Base-by-base conservation (phyloP, 2,797 vertebrate species). In the Mormyrops boulengeri region DNA sequence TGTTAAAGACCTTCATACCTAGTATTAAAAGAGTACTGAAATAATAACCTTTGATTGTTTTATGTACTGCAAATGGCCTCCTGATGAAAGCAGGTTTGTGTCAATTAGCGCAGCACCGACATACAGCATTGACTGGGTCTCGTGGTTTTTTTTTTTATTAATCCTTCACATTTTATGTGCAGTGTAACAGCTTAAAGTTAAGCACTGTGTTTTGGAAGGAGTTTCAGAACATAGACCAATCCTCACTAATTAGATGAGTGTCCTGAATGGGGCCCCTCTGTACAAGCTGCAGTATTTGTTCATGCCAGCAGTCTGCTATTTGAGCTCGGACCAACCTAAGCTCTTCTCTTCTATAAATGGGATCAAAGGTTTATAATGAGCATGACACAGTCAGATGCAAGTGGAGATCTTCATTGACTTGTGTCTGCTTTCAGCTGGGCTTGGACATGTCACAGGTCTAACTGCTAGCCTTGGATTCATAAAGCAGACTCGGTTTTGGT, bases 251-350 rank as follows among this genome's bases (percentile, higher is more conserved):
- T 12, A 77, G 69, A 77, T 14, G 4, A 38, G 34, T 1, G 12
- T n/a, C 30, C 50, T 55, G 50, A 34, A 82, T 52, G 3, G 0
- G 3, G 62, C 26, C 9, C 11, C 26, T 14, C 22, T 2, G 9
- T 1, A 52, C 34, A 77, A 19, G 34, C 69, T 38, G 6, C 66
- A 80, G 66, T 80, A 19, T 30, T 69, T 52, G 12, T 49, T 53
- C 14, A 49, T 7, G 47, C 55, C 91, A 88, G 86, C 52, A 89
- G 91, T 87, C 47, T 49, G 66, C 88, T 89, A 66, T 26, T 77
- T 86, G 69, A 62, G 57, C 52, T 19, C 69, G 26, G 17, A 55
- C 44, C 41, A 22, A 8, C 80, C 38, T 47, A 77, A 44, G 26
- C 3, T 7, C 69, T 41, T 34, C 8, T 80, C 34, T 44, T 44